Conservation (phyloP, 2,797 vertebrate genomes). For the Poecile montanus region DNA sequence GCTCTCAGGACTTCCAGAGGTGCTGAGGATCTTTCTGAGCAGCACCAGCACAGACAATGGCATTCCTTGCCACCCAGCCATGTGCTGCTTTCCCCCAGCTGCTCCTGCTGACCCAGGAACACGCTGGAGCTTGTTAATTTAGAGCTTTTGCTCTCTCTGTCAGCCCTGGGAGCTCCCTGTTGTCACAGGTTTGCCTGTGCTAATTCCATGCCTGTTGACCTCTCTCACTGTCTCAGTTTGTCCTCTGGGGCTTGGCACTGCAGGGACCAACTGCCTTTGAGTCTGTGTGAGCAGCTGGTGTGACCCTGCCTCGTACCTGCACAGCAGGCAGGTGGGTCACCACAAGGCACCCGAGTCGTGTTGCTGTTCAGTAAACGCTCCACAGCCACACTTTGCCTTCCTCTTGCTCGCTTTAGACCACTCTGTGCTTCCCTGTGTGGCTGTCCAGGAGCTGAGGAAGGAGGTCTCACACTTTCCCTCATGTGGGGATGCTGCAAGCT, state of each 20-base stretch:
- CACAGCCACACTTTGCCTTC: not conserved
- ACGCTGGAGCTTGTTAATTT: not conserved
- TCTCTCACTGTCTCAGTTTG: not conserved
- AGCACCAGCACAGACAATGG: not conserved
- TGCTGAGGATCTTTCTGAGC: not conserved
- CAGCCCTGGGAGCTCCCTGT: not conserved
- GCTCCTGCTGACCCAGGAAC: not conserved
- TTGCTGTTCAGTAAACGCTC: not conserved
- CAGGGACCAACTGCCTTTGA: constrained; percentile 31
- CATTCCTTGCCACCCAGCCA: not conserved
- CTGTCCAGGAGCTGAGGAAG: not conserved
- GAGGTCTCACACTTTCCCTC: not conserved
- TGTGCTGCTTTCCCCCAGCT: not conserved
- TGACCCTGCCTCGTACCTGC: not conserved
- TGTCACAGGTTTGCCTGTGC: not conserved
- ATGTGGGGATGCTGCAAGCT: not conserved
- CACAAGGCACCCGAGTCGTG: not conserved
- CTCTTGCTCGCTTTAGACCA: not conserved
- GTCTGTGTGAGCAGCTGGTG: not conserved
- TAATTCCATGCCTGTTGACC: not conserved
- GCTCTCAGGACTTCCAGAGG: not conserved
- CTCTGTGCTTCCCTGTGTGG: not conserved
- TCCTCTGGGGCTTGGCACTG: constrained; percentile 18
- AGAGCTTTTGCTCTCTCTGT: not conserved
- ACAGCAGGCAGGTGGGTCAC: not conserved